phyloP scores from a whole-genome alignment of 2,797 vertebrate genomes.

The Tenualosa ilisha region DNA sequence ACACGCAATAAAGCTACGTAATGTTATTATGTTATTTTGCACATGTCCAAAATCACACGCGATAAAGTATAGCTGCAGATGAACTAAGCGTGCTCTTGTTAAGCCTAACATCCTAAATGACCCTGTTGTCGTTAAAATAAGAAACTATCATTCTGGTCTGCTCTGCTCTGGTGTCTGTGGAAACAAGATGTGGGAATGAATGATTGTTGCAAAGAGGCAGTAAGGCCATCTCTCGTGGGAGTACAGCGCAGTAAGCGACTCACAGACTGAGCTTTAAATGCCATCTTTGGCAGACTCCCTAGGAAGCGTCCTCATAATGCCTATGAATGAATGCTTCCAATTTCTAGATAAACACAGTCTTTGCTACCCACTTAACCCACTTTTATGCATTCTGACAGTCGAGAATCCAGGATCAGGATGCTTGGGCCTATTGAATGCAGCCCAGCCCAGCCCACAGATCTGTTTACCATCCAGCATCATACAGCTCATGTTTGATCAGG shows the following conservation, averaged over 20 bases:
- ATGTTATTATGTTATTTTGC: background rate
- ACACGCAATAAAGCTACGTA: background rate
- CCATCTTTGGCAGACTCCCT: slow-evolving; percentile 62
- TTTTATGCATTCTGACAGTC: slow-evolving; percentile 49
- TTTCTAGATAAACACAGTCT: slow-evolving; percentile 35
- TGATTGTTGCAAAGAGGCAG: slow-evolving; percentile 65
- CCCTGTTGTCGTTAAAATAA: background rate
- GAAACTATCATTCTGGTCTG: background rate
- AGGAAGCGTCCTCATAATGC: slow-evolving; percentile 66
- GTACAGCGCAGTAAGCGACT: slow-evolving; percentile 67
- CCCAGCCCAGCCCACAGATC: background rate
- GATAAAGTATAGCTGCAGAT: background rate
- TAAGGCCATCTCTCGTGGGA: slow-evolving; percentile 67
- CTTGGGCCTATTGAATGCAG: background rate
- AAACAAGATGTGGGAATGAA: slow-evolving; percentile 57
- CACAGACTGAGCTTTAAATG: slow-evolving; percentile 70
- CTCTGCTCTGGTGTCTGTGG: background rate
- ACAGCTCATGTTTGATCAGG: background rate
- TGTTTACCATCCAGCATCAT: background rate
- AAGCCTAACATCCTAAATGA: background rate
- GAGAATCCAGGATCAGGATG: background rate
- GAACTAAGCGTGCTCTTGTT: background rate
- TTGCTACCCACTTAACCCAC: slow-evolving; percentile 65
- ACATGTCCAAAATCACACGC: background rate
- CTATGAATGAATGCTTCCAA: slow-evolving; percentile 58